Base-by-base conservation (phyloP, 2,797 vertebrate genomes). In the Clangula hyemalis region DNA sequence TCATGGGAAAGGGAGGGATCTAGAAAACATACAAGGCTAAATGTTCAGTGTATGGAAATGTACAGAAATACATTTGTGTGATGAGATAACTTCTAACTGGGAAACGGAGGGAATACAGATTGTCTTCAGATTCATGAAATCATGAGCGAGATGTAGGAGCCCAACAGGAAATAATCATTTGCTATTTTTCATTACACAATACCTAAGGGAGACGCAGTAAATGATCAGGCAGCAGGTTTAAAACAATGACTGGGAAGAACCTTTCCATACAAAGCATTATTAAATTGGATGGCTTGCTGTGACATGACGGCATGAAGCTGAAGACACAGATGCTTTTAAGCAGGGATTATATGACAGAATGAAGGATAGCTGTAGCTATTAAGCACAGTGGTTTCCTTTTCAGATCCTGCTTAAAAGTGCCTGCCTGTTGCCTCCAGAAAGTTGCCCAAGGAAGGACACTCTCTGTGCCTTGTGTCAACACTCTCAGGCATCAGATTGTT, bases 141-240 rank as follows among this genome's bases (percentile, higher is more conserved):
- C n/a, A 17, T 3, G 2, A 65, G 7, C 10, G 8, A 32, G 11
- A 72, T 0, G 3, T 2, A 64, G 43, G 34, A 93, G 15, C 60
- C 51, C 3, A 4, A 51, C 30, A 86, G 34, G 45, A 93, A 90
- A 73, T 0, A 0, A 62, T 32, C 38, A 69, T 0, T 0, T 4
- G 1, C 16, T 91, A 10, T 3, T 72, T 89, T 57, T 51, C 77
- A 56, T 47, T 54, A 69, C 25, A 41, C 4, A n/a, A 41, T 36
- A 57, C 43, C 66, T 87, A 19, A 43, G 20, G 47, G 43, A 87
- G 20, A 71, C 20, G 62, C 72, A 54, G 25, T 75, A 72, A 84
- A 56, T 24, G 28, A 68, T 45, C 60, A 71, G 25, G 49, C 65
- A 94, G 70, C 4, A 4, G 19, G 9, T 74, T 87, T 83, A 83